These are phyloP conservation scores for Drosophila robusta DNA, from an alignment of 2,888 invertebrate genomes.

Conservation along the genomic window DNA sequence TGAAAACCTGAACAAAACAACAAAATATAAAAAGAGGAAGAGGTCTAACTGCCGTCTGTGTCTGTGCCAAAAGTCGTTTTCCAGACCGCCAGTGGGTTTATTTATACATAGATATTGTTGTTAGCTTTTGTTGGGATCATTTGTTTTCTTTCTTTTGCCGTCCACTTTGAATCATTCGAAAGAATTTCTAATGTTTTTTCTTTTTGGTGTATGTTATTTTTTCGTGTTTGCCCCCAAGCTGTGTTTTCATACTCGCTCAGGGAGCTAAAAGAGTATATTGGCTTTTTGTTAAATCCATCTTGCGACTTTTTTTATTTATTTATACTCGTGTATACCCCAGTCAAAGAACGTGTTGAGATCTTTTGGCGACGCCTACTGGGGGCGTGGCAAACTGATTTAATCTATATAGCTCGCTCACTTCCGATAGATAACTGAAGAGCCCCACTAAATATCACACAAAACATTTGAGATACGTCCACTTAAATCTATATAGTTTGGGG, in stretches of 20 bases:
- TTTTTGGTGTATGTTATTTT: background rate
- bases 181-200: constrained; percentile 71
- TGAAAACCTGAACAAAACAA: constrained; percentile 45
- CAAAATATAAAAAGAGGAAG: background rate
- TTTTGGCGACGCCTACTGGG: too few species aligned
- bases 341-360: too few species aligned
- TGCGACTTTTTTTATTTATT: too few species aligned
- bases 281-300: too few species aligned
- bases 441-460: too few species aligned
- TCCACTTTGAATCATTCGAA: constrained; percentile 25
- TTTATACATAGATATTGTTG: background rate
- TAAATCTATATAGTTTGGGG: too few species aligned
- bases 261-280: too few species aligned
- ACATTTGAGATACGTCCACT: too few species aligned
- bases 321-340: too few species aligned
- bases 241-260: constrained; percentile 3
- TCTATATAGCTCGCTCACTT: too few species aligned
- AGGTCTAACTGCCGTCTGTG: constrained; percentile 11
- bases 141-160: constrained; percentile 59
- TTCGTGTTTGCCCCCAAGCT: constrained; percentile 63
- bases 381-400: too few species aligned
- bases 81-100: constrained; percentile 49
- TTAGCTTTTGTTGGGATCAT: constrained; percentile 44
- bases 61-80: constrained; percentile 69
- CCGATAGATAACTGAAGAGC: too few species aligned